Evolutionary conservation across 1,140 invertebrate genomes (phyloP).

Genomic region (Mya arenaria): DNA sequence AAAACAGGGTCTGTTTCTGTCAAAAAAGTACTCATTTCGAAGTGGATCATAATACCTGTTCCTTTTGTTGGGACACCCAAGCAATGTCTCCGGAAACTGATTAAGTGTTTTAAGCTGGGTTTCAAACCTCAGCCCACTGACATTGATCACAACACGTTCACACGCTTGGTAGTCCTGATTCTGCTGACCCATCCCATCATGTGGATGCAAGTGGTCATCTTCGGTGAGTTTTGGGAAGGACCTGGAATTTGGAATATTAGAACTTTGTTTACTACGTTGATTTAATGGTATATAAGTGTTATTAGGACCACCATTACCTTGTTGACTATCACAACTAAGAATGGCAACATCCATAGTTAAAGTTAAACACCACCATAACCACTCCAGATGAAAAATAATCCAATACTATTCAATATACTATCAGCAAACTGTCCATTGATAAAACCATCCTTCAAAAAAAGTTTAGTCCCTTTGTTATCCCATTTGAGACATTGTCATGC

Average conservation of each 20-base stretch:
- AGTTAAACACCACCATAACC: too few species aligned
- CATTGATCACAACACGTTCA: slow-evolving; percentile 98
- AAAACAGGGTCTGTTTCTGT: slow-evolving; percentile 96
- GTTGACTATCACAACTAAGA: slow-evolving; percentile 71
- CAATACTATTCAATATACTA: too few species aligned
- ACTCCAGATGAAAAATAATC: too few species aligned
- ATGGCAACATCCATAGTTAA: slow-evolving; percentile 83
- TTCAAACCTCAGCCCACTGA: slow-evolving; percentile 99
- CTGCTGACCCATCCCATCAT: slow-evolving; percentile 82
- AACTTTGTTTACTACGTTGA: slow-evolving; percentile 50
- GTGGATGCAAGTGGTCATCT: slow-evolving; percentile 86
- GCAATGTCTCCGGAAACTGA: slow-evolving; percentile 98
- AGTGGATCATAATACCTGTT: slow-evolving; percentile 98
- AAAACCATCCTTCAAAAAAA: too few species aligned
- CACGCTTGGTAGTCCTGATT: slow-evolving; percentile 87
- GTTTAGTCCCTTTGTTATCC: too few species aligned
- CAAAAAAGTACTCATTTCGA: slow-evolving; percentile 99
- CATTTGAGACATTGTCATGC: too few species aligned
- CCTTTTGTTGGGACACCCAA: slow-evolving; percentile 96
- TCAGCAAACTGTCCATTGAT: too few species aligned
- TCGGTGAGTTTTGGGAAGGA: slow-evolving; percentile 98
- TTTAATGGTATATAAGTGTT: slow-evolving; percentile 70
- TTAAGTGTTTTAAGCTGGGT: slow-evolving; percentile 98
- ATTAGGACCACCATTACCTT: slow-evolving; percentile 75
- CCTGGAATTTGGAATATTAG: slow-evolving; percentile 85